phyloP scores from a whole-genome alignment of 2,888 invertebrate species.

The Poecilus cupreus region DNA sequence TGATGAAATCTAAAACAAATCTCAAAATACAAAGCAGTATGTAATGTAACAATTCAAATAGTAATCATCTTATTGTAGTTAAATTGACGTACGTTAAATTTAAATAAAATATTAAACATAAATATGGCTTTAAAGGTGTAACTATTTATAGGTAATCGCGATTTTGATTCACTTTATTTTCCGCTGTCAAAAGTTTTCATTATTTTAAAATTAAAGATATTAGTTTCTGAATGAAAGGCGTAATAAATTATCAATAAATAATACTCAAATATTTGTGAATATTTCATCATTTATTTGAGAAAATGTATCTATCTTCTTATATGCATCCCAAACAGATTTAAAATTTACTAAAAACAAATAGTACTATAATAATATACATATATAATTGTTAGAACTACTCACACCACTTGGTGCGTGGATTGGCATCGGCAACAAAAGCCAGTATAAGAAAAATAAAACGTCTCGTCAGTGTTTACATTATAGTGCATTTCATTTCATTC shows the following conservation, averaged over 20 bases:
- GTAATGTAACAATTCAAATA: too few relatives aligned
- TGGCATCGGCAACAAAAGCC: constrained; percentile 51
- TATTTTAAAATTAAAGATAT: too few relatives aligned
- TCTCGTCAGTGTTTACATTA: not conserved
- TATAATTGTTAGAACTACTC: constrained; percentile 49
- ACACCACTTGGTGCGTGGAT: constrained; percentile 36
- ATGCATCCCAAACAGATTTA: constrained; percentile 59
- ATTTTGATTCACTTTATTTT: too few relatives aligned
- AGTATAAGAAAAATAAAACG: constrained; percentile 37
- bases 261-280: not conserved
- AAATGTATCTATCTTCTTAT: constrained; percentile 58
- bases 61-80: too few relatives aligned
- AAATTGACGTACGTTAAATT: too few relatives aligned
- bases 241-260: not conserved
- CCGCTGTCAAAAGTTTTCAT: too few relatives aligned
- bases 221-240: too few relatives aligned
- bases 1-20: too few relatives aligned
- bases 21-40: too few relatives aligned
- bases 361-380: constrained; percentile 58
- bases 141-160: too few relatives aligned
- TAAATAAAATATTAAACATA: too few relatives aligned
- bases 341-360: constrained; percentile 59
- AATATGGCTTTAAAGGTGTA: too few relatives aligned
- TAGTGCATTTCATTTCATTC: constrained; percentile 7
- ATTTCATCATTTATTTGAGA: constrained; percentile 59